A percentile compares a stretch with the other conserved stretches of the same genome.
These are phyloP conservation scores for Phocoena phocoena DNA, from an alignment of 2,113 vertebrate species.

Conservation along the genomic window DNA sequence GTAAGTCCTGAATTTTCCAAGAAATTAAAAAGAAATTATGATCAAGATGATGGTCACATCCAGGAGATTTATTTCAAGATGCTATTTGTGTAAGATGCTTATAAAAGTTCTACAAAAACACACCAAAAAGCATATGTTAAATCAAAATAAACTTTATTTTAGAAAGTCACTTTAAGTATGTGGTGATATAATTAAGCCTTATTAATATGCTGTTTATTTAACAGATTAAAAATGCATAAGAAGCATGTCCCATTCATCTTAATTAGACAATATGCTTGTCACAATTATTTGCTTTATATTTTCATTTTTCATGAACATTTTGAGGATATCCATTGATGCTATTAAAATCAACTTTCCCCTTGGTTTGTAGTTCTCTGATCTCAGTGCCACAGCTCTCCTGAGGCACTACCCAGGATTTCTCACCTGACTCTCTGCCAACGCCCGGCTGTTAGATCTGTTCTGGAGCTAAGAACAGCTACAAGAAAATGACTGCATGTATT, in stretches of 20 bases:
- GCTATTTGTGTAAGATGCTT: conserved; percentile 73
- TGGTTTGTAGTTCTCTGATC: conserved; percentile 31
- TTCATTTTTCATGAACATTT: conserved; percentile 76
- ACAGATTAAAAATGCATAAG: conserved; percentile 84
- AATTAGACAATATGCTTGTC: conserved; percentile 77
- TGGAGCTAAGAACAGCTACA: not conserved
- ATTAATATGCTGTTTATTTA: conserved; percentile 84
- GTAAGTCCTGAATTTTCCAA: conserved; percentile 5
- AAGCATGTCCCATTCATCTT: conserved; percentile 82
- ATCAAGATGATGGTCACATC: conserved; percentile 80
- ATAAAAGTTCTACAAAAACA: conserved; percentile 65
- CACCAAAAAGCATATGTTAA: conserved; percentile 70
- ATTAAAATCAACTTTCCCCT: conserved; percentile 25
- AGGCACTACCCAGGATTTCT: not conserved
- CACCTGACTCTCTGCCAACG: not conserved
- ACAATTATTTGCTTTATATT: conserved; percentile 80
- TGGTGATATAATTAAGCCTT: conserved; percentile 82
- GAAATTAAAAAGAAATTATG: conserved; percentile 68
- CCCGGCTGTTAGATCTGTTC: not conserved
- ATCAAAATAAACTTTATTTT: conserved; percentile 79
- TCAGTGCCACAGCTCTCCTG: not conserved
- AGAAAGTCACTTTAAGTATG: conserved; percentile 81
- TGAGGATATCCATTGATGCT: conserved; percentile 70
- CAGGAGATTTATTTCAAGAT: conserved; percentile 82
- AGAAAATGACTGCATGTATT: not conserved